Evolutionary conservation across 2,888 invertebrate species (phyloP).

Genomic region (Caenorhabditis angaria): DNA sequence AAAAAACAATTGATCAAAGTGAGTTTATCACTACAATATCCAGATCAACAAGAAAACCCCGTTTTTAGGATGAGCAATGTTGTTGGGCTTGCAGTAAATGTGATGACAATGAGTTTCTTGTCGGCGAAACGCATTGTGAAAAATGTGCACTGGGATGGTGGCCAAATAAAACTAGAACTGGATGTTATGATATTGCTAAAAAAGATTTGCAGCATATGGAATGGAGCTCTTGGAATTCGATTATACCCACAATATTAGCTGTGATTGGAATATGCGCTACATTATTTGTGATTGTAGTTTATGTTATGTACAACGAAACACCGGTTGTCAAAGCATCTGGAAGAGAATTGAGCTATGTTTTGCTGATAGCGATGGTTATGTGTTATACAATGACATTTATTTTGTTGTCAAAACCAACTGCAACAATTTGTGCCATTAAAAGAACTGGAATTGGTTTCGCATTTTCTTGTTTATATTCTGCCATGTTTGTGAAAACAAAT

Average conservation of each 20-base stretch:
- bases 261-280: constrained; percentile 77
- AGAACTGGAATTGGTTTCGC: constrained; percentile 80
- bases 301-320: constrained; percentile 76
- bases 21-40: not conserved
- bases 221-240: constrained; percentile 79
- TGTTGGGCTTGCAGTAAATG: constrained; percentile 74
- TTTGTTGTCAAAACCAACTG: constrained; percentile 79
- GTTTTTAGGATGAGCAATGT: constrained; percentile 73
- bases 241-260: constrained; percentile 78
- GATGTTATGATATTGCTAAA: constrained; percentile 61
- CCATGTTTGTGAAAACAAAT: constrained; percentile 82
- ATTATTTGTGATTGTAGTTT: constrained; percentile 78
- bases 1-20: constrained; percentile 73
- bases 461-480: constrained; percentile 81
- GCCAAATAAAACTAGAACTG: constrained; percentile 53
- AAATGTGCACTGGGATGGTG: constrained; percentile 67
- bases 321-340: constrained; percentile 82
- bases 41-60: not conserved
- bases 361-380: constrained; percentile 79
- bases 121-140: constrained; percentile 68
- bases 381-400: constrained; percentile 81
- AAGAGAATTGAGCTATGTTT: constrained; percentile 80
- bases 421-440: constrained; percentile 79
- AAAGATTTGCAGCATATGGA: constrained; percentile 75
- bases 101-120: constrained; percentile 64